Percentiles rank a stretch among this genome's conserved stretches.
These are phyloP conservation scores for Rhogogaster chlorosoma DNA, from an alignment of 2,888 invertebrate genomes.

Conservation along the genomic window DNA sequence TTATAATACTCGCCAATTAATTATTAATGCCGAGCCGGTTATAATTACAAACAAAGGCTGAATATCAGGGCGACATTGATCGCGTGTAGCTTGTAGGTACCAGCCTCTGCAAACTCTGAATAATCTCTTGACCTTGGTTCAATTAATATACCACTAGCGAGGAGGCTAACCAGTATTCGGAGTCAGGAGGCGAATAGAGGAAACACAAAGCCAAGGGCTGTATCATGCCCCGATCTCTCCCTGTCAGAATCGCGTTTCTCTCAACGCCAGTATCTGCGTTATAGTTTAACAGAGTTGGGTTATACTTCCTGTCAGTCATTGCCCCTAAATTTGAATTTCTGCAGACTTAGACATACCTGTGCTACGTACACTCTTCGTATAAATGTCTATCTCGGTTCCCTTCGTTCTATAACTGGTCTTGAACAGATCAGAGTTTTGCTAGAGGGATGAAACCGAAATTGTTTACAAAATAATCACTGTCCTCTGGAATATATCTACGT, in stretches of 20 bases:
- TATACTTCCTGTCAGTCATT: constrained; percentile 5
- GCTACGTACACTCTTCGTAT: background rate
- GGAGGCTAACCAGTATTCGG: constrained; percentile 26
- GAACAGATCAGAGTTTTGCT: background rate
- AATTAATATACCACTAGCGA: constrained; percentile 4
- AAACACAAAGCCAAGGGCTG: constrained; percentile 37
- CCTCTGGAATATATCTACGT: background rate
- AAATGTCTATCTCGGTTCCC: background rate
- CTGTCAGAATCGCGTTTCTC: constrained; percentile 16
- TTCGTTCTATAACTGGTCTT: background rate
- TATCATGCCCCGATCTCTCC: constrained; percentile 34
- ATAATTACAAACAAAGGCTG: background rate
- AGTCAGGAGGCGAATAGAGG: constrained; percentile 19
- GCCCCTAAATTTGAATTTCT: background rate
- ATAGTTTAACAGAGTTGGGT: background rate
- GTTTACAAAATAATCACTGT: background rate
- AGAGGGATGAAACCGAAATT: background rate
- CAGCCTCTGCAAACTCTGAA: constrained; percentile 1
- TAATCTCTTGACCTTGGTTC: constrained; percentile 43
- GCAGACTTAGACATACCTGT: background rate
- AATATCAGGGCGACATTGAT: background rate
- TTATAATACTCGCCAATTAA: background rate
- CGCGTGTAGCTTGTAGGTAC: background rate
- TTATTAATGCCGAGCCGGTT: background rate
- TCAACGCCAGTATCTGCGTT: background rate